Percentiles rank a stretch among this genome's conserved stretches.
Evolutionary conservation across 2,888 invertebrate genomes (phyloP).

Genomic region (Temnothorax rugatulus): DNA sequence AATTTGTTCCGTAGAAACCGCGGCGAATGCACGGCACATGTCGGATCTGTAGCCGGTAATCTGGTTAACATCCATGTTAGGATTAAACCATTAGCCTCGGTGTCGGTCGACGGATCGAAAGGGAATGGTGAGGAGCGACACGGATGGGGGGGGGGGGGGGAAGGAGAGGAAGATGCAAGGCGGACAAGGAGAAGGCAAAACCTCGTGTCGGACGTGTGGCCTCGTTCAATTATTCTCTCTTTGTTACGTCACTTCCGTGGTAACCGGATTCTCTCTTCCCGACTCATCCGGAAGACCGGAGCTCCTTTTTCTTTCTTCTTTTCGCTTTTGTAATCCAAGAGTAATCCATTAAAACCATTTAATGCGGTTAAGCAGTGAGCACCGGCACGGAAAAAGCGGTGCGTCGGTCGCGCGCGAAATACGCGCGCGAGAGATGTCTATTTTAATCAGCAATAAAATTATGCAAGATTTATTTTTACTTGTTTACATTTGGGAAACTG

Average conservation of each 20-base stretch:
- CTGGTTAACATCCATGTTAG: slow-evolving; percentile 82
- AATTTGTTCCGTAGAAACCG: slow-evolving; percentile 80
- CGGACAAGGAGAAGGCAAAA: slow-evolving; percentile 35
- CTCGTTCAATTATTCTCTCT: slow-evolving; percentile 70
- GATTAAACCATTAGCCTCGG: slow-evolving; percentile 80
- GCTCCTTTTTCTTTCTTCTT: slow-evolving; percentile 22
- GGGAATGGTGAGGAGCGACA: slow-evolving; percentile 56
- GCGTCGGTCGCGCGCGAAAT: not conserved
- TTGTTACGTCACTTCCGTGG: slow-evolving; percentile 56
- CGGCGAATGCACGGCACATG: slow-evolving; percentile 67
- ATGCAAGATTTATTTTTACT: slow-evolving; percentile 4
- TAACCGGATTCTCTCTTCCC: slow-evolving; percentile 37
- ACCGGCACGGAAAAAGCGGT: slow-evolving; percentile 10
- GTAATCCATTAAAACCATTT: slow-evolving; percentile 55
- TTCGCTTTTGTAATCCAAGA: slow-evolving; percentile 48
- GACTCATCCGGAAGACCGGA: slow-evolving; percentile 19
- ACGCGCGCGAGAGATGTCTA: slow-evolving; percentile 16
- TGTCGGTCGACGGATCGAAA: slow-evolving; percentile 48
- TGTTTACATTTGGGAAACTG: not conserved
- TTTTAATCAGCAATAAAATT: slow-evolving; percentile 28
- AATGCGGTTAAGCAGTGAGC: slow-evolving; percentile 48
- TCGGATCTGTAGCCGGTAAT: slow-evolving; percentile 75
- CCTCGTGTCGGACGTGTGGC: slow-evolving; percentile 60
- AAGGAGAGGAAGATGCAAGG: not conserved
- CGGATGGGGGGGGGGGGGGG: slow-evolving; percentile 2